Percentiles rank a stretch among this genome's conserved stretches.
phyloP scores from a whole-genome alignment of 2,797 vertebrate genomes.

The Urocyon cinereoargenteus region DNA sequence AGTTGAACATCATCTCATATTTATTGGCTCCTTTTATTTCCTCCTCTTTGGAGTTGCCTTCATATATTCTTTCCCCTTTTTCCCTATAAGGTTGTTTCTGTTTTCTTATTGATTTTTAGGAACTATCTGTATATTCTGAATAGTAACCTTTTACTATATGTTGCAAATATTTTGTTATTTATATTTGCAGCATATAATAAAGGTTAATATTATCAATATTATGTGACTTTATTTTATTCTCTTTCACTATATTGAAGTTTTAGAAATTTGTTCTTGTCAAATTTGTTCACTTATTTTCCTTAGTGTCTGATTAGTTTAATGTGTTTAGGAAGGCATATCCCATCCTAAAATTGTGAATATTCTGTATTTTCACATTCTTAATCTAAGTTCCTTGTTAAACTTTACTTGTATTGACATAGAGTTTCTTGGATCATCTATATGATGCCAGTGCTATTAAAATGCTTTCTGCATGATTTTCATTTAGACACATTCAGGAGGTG shows the following conservation, averaged over 20 bases:
- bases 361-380: conserved; percentile 50
- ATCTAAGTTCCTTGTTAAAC: conserved; percentile 57
- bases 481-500: conserved; percentile 96
- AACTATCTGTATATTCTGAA: conserved; percentile 50
- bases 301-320: conserved; percentile 58
- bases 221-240: conserved; percentile 34
- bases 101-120: conserved; percentile 34
- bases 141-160: not conserved
- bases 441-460: conserved; percentile 59
- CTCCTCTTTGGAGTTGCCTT: conserved; percentile 23
- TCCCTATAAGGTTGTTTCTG: not conserved
- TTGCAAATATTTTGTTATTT: conserved; percentile 42
- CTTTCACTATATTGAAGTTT: conserved; percentile 7
- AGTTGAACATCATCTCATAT: not conserved
- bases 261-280: conserved; percentile 32
- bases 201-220: conserved; percentile 41
- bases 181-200: conserved; percentile 29
- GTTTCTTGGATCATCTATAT: conserved; percentile 32
- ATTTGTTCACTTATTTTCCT: conserved; percentile 32
- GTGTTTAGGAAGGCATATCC: conserved; percentile 32
- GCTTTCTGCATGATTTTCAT: conserved; percentile 63
- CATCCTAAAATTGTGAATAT: conserved; percentile 59
- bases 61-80: conserved; percentile 35
- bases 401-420: conserved; percentile 42
- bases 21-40: conserved; percentile 51